Conservation (phyloP, 1,140 invertebrate species). For the Cotesia vestalis region DNA sequence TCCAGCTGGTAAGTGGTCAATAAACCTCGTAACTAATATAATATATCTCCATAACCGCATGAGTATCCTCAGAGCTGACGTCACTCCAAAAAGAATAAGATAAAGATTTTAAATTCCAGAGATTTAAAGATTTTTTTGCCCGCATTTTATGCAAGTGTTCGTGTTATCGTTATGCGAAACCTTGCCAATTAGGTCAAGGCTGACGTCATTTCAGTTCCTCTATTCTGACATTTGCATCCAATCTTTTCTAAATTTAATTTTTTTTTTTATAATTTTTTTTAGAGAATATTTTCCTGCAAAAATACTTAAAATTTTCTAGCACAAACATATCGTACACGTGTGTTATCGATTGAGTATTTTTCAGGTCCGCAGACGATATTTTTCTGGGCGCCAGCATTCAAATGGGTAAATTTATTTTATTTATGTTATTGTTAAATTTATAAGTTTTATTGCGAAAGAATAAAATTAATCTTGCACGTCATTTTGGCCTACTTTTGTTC, state of each 20-base stretch:
- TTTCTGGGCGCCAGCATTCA: conserved; percentile 94
- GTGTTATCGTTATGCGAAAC: conserved; percentile 34
- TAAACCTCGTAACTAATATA: neutral
- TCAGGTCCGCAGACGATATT: conserved; percentile 94
- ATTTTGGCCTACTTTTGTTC: conserved; percentile 36
- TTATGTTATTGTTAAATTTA: conserved; percentile 21
- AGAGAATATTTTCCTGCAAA: too few species aligned
- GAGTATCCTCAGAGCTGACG: neutral
- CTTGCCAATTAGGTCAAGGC: conserved; percentile 46
- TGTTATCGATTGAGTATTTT: conserved; percentile 53
- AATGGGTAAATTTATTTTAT: conserved; percentile 79
- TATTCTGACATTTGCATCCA: too few species aligned
- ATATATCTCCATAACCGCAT: neutral
- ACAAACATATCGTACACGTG: neutral
- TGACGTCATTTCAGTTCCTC: conserved; percentile 11
- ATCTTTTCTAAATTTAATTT: conserved; percentile 7
- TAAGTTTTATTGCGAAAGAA: conserved; percentile 14
- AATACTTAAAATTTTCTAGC: neutral
- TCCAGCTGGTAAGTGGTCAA: conserved; percentile 77
- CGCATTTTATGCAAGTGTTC: conserved; percentile 20
- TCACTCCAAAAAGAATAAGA: neutral
- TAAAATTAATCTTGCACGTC: conserved; percentile 23
- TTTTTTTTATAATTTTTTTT: neutral
- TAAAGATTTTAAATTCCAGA: neutral
- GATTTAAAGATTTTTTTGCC: conserved; percentile 19